Evolutionary conservation across 2,888 invertebrate species (phyloP), one percentile per base, ranked within the genome.

Genomic region (Achlya flavicornis): DNA sequence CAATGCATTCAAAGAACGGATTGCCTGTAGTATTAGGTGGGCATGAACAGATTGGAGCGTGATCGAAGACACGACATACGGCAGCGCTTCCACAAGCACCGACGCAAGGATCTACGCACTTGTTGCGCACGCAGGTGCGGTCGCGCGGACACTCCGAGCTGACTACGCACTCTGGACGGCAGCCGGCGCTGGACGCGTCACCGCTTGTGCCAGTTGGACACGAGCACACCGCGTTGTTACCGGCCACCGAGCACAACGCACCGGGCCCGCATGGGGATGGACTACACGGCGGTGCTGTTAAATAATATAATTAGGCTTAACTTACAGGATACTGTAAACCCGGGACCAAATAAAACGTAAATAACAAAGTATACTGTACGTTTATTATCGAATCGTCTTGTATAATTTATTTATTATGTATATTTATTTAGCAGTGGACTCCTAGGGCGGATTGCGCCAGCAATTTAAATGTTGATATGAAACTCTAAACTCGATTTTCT

Each of bases 1-100:
- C 68, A 73, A 83, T 76, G 67, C 97, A 97, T 76, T 95, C 94
- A n/a, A 95, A 92, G 87, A 97, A 97, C 35, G 98, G 97, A 95
- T 98, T 97, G 59, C 98, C 98, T 4, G 95, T 94, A 71, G 95
- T 95, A 14, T 95, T 94, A 58, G 93, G 89, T 62, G 97, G 96
- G 79, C 98, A 98, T 61, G 95, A 96, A 81, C 98, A 98, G 62
- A 97, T 96, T 0, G 80, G 94, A 78, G 81, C 97, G 70, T 94
- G 94, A 68, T 94, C 93, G 68, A 93, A 90, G 4, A 94, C 94
- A 63, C 93, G 96, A 79, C 98, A 98, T 67, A 95, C 85, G 1
- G 98, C 97, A 32, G 95, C 95, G 76, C 95, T 95, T 66, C 98
- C 97, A 74, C 98, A 98, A n/a, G 96, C 95, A 43, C 97, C 97